Evolutionary conservation across 2,888 invertebrate species (phyloP), one percentile per base, ranked within the genome.

Genomic region (Drosophila melanosoma): DNA sequence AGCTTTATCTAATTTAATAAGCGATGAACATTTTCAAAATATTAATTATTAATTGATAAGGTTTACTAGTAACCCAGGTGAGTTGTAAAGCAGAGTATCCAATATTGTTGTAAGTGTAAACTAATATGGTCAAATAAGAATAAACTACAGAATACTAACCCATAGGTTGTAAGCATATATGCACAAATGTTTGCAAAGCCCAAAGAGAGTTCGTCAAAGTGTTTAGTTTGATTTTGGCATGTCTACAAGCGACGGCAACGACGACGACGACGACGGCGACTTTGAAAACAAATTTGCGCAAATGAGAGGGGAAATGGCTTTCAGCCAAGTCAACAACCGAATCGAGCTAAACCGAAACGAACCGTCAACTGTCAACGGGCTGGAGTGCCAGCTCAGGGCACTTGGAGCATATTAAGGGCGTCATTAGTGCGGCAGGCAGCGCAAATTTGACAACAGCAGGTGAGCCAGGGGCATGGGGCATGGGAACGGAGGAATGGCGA

Each of bases 321-420:
- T 82, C 75, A 74, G 87, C 70, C 87, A 82, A 82, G 77, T 81
- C 82, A 78, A 76, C 79, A 82, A 72, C 65, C 70, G 70, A 74
- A 59, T 20, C 20, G 45, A 45, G 20, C 20, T 23, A 15, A 45
- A 1, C 45, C 45, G 45, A 45, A 15, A 7, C 45, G 26, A 45
- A 45, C 15, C 45, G 23, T 45, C 45, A 45, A 45, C 56, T 67
- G 72, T 69, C 78, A 80, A 69, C 53, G 38, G 59, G 38, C 33
- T 58, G 53, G 35, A 56, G 38, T 56, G 66, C 54, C 64, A 48
- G 67, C 52, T 40, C 67, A 53, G 64, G 69, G 75, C 83, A 81
- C 84, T 84, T 82, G 76, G 67, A 82, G 83, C 89, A 87, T 89
- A 91, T 91, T 91, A 91, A 86, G 90, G 91, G 90, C 83, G 91